These are phyloP conservation scores for Neoniphon sammara DNA, from an alignment of 2,797 vertebrate genomes.

Conservation along the genomic window DNA sequence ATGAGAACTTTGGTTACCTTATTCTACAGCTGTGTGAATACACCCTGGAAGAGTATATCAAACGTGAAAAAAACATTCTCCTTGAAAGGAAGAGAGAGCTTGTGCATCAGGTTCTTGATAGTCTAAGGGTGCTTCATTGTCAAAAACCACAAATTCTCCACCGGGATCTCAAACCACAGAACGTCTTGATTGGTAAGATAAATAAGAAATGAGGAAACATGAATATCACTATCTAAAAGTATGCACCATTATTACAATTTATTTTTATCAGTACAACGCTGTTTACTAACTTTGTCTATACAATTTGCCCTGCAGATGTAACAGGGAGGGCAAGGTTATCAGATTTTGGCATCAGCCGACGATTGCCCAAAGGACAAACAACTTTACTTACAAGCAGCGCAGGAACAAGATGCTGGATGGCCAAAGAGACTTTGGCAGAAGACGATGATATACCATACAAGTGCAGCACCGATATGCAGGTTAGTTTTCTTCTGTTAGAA, in stretches of 20 bases:
- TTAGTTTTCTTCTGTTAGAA: not conserved
- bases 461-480: constrained; percentile 75
- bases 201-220: not conserved
- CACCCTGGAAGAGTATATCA: constrained; percentile 72
- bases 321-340: constrained; percentile 57
- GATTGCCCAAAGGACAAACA: constrained; percentile 56
- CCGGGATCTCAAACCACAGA: constrained; percentile 79
- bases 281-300: not conserved
- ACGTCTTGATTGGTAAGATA: constrained; percentile 78
- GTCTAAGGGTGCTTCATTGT: constrained; percentile 70
- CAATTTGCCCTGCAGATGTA: constrained; percentile 57
- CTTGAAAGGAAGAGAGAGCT: constrained; percentile 26
- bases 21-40: constrained; percentile 79
- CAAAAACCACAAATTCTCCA: constrained; percentile 66
- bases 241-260: not conserved
- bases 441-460: constrained; percentile 56
- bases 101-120: constrained; percentile 55
- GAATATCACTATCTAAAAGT: not conserved
- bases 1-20: constrained; percentile 78
- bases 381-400: constrained; percentile 52
- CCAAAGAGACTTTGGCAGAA: constrained; percentile 65
- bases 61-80: not conserved
- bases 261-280: not conserved
- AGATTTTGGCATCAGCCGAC: constrained; percentile 79
- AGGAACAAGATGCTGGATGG: constrained; percentile 78